phyloP scores from a whole-genome alignment of 2,113 vertebrate genomes.

The Zapornia atra region DNA sequence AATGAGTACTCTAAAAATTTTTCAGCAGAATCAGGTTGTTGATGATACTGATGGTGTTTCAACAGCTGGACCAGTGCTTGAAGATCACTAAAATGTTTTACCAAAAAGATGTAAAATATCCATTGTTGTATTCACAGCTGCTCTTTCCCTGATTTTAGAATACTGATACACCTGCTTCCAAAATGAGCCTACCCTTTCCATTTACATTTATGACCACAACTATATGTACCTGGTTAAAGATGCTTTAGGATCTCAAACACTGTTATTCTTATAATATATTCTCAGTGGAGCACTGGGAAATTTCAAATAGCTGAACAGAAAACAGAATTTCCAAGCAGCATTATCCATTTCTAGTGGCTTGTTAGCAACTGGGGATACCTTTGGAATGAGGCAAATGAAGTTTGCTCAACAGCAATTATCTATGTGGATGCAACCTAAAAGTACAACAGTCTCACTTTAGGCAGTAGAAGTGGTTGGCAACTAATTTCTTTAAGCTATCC shows the following conservation, averaged over 20 bases:
- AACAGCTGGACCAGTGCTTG: background rate
- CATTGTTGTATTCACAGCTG: background rate
- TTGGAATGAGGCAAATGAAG: background rate
- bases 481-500: background rate
- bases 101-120: background rate
- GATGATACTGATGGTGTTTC: background rate
- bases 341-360: background rate
- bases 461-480: background rate
- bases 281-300: background rate
- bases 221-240: background rate
- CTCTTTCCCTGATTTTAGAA: background rate
- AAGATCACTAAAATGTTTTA: background rate
- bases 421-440: background rate
- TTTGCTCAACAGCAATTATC: background rate
- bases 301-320: background rate
- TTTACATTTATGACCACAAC: background rate
- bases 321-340: background rate
- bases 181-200: background rate
- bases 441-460: background rate
- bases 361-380: background rate
- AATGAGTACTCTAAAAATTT: background rate
- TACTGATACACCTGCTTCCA: background rate
- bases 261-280: background rate
- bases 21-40: background rate
- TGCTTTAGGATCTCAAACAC: background rate